Evolutionary conservation across 2,113 vertebrate genomes (phyloP), one percentile per base, ranked within the genome.

Genomic region (Ageneiosus marmoratus): DNA sequence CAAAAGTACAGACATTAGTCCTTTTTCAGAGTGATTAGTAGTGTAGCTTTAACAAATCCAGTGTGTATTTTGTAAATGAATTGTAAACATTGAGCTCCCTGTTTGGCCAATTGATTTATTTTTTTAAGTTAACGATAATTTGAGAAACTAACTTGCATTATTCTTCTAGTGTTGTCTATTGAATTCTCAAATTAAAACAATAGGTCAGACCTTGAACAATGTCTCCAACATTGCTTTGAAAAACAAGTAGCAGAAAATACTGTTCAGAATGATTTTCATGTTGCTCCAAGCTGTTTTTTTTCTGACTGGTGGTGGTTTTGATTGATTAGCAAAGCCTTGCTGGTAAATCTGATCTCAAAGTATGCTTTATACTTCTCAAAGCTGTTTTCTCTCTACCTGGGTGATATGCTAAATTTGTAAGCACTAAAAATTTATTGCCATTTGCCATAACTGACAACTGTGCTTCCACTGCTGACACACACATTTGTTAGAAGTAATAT

Each of bases 401-500:
- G 50, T 34, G 48, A 76, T n/a, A 37, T 24, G 32, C 51, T 22
- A 34, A 22, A 55, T 56, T 41, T 77, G 32, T 77, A 11, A 22
- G 32, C 51, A 41, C 10, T 37, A 56, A 77, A 77, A 56, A 56
- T 77, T 56, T 56, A 77, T 77, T 77, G 50, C 51, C 13, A 24
- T 77, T 77, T 77, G 74, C 51, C 32, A 56, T 41, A 56, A 77
- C 74, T 56, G 74, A 77, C 74, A 77, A 24, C 34, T 10, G 12
- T 55, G 50, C 51, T 41, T 37, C 74, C 2, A 5, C 51, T 51
- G 15, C 74, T 77, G 74, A 77, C 81, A 76, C 11, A 62, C 27
- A 51, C 72, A 82, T 74, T 63, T 63, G 81, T 50, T 82, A 51
- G 22, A 58, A 20, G 29, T 73, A 63, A 75, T 37, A 65, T 76